phyloP scores from a whole-genome alignment of 1,140 invertebrate species.

The Choristoneura fumiferana region DNA sequence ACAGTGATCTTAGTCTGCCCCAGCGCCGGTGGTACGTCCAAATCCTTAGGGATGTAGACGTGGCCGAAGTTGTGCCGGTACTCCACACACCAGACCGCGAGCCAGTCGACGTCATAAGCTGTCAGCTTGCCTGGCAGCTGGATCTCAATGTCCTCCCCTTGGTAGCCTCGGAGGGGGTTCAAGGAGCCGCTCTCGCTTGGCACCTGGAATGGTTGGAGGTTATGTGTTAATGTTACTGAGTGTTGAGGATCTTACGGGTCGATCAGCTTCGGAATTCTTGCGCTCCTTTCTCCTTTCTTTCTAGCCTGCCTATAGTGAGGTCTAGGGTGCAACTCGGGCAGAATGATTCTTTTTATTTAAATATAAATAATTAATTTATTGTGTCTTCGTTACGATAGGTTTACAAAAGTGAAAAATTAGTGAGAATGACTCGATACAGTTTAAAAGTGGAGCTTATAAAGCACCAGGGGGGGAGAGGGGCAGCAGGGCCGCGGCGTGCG shows the following conservation, averaged over 20 bases:
- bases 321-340: too few relatives aligned
- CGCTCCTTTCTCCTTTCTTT: too few relatives aligned
- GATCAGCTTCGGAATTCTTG: too few relatives aligned
- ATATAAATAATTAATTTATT: too few relatives aligned
- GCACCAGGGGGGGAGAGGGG: too few relatives aligned
- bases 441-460: too few relatives aligned
- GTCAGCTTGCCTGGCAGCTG: conserved; percentile 91
- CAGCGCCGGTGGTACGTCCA: conserved; percentile 93
- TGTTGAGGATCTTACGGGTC: neutral
- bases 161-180: conserved; percentile 88
- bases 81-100: conserved; percentile 93
- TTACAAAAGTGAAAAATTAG: too few relatives aligned
- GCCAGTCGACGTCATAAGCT: conserved; percentile 94
- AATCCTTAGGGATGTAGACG: conserved; percentile 91
- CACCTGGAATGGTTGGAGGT: conserved; percentile 79
- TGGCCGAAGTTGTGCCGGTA: conserved; percentile 95
- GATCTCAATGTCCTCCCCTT: conserved; percentile 94
- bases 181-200: conserved; percentile 92
- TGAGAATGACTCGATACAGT: too few relatives aligned
- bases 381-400: too few relatives aligned
- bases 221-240: neutral
- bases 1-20: conserved; percentile 94
- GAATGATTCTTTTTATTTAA: too few relatives aligned
- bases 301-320: too few relatives aligned
- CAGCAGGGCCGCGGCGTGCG: too few relatives aligned